Evolutionary conservation across 2,797 vertebrate species (phyloP), one percentile per base, ranked within the genome.

Genomic region (Nannoperca obscura): DNA sequence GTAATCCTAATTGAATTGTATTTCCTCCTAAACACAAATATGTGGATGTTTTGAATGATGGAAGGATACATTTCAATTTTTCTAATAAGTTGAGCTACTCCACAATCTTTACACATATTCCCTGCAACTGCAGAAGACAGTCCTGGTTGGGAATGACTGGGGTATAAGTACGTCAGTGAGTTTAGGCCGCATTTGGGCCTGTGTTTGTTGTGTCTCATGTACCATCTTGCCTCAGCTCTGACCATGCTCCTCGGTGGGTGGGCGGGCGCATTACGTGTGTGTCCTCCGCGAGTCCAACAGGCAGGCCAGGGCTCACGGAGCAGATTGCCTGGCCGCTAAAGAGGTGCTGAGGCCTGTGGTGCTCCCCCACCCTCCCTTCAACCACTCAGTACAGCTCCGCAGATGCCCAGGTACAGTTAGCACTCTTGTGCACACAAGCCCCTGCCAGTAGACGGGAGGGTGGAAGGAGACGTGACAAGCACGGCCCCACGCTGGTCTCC

Each of bases 311-410:
- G 68, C 82, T 90, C 62, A 49, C 80, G 1, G 89, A 94, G 92
- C 94, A 95, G 95, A 94, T 95, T 95, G 95, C 84, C 92, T 95
- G 94, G 94, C 95, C 81, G 90, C 94, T 94, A 94, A 94, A 95
- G 93, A 95, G 93, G 90, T 89, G 90, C 80, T 42, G 86, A 71
- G 86, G 86, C 92, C 89, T 85, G 76, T 52, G 71, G 88, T 59
- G 84, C 85, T 30, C 61, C 34, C 69, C 78, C 57, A 52, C 78
- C 83, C 86, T 70, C 79, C 85, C 73, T 62, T 65, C 82, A 74
- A 83, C 84, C 71, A 54, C 93, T 86, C 91, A 85, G 84, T 73
- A 73, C 89, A 86, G 91, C 89, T 78, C 84, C 91, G 65, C 94
- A 93, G 90, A 94, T 93, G 93, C 93, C 90, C 93, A 94, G 94